Evolutionary conservation across 1,140 invertebrate species (phyloP), one percentile per base, ranked within the genome.

Genomic region (Ceratitis capitata): DNA sequence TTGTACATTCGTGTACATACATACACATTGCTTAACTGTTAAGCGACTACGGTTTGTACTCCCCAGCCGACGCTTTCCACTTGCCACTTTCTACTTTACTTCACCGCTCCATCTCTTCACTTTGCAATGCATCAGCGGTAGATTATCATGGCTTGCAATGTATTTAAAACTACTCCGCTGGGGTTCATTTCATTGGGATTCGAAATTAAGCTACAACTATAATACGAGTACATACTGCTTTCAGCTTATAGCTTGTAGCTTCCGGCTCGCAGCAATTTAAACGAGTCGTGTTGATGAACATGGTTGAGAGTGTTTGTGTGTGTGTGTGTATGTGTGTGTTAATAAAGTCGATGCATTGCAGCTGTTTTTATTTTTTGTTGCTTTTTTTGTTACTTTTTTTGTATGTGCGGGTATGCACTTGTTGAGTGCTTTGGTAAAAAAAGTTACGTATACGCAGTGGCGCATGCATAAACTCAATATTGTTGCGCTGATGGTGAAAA

Each of bases 401-500:
- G n/a, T n/a, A n/a, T n/a, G n/a, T n/a, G n/a, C n/a, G n/a, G n/a
- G n/a, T 56, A 6, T 19, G 53, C 1, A 19, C 19, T 56, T 56
- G 10, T n/a, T 10, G 12, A 56, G n/a, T 56, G 6, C 19, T 56
- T 5, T 5, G 5, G 39, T 10, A 19, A 10, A 19, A 45, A 39
- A 23, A 14, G 69, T 78, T 45, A 23, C 69, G 69, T 78, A 78
- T 78, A 78, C 35, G 69, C 39, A 78, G 69, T 45, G 69, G 19
- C 26, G 39, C 3, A 45, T 16, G n/a, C 10, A 7, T 3, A 61
- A n/a, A n/a, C n/a, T n/a, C n/a, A n/a, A n/a, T n/a, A n/a, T n/a
- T n/a, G n/a, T n/a, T n/a, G n/a, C n/a, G n/a, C n/a, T n/a, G n/a
- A n/a, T n/a, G n/a, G n/a, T n/a, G n/a, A n/a, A n/a, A n/a, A n/a